Percentiles rank a stretch among this genome's conserved stretches.
phyloP scores from a whole-genome alignment of 2,797 vertebrate genomes.

The Dryobates pubescens region DNA sequence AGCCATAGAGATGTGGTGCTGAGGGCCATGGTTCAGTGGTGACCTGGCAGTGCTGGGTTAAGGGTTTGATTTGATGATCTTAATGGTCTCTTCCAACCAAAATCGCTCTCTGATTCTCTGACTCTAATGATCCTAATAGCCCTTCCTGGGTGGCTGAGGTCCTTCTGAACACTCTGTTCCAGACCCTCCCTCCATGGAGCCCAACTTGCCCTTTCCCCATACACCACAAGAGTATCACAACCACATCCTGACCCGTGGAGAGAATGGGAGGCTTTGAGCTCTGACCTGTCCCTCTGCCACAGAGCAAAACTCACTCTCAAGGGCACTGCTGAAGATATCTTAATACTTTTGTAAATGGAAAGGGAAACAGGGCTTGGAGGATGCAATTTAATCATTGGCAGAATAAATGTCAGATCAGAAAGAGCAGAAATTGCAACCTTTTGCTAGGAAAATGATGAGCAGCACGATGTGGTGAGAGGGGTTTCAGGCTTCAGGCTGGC shows the following conservation, averaged over 20 bases:
- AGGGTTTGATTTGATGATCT: too few relatives aligned
- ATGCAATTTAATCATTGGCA: not conserved
- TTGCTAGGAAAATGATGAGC: not conserved
- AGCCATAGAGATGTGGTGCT: too few relatives aligned
- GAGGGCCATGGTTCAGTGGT: too few relatives aligned
- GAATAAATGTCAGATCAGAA: not conserved
- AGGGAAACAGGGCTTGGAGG: not conserved
- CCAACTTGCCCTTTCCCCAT: not conserved
- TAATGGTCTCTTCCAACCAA: too few relatives aligned
- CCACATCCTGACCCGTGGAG: rapidly evolving
- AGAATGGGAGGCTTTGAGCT: rapidly evolving
- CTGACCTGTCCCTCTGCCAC: not conserved
- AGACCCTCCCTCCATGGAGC: not conserved
- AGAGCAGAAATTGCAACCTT: not conserved
- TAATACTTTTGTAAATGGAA: not conserved
- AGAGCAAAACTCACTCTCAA: rapidly evolving
- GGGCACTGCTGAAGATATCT: not conserved
- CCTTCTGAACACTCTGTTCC: rapidly evolving
- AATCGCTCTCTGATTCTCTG: too few relatives aligned
- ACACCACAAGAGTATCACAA: rapidly evolving
- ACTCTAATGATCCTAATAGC: not conserved
- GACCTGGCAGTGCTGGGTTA: too few relatives aligned
- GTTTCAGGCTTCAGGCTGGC: not conserved
- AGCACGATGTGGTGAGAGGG: not conserved
- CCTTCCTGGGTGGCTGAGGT: rapidly evolving